Evolutionary conservation across 2,888 invertebrate species (phyloP).

Genomic region (Phortica okadai): DNA sequence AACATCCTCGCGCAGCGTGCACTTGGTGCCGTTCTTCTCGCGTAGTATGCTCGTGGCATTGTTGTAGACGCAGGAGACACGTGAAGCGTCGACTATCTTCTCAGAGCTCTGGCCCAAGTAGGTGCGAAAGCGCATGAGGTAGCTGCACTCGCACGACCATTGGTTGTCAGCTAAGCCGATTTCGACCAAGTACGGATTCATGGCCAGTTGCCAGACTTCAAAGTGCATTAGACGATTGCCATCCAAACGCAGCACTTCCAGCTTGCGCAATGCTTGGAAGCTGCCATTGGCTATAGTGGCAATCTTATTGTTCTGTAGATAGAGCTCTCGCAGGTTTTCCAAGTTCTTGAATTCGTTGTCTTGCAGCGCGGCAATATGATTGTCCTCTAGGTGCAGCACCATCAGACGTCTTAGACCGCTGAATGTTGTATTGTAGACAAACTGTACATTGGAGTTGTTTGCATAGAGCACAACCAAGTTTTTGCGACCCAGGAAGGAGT

Average conservation of each 20-base stretch:
- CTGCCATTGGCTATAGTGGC: conserved; percentile 90
- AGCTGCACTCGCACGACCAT: conserved; percentile 94
- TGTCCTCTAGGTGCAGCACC: conserved; percentile 91
- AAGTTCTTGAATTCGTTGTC: conserved; percentile 90
- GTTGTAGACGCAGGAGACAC: conserved; percentile 86
- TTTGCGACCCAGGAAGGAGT: conserved; percentile 94
- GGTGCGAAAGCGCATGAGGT: conserved; percentile 86
- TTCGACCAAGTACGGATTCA: conserved; percentile 91
- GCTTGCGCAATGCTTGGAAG: conserved; percentile 86
- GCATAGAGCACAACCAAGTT: conserved; percentile 91
- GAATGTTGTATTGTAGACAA: conserved; percentile 92
- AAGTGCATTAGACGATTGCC: conserved; percentile 89
- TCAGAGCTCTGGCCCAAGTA: conserved; percentile 88
- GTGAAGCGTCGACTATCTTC: conserved; percentile 87
- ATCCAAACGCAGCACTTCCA: conserved; percentile 90
- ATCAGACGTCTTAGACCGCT: conserved; percentile 88
- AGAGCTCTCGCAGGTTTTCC: conserved; percentile 89
- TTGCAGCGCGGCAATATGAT: conserved; percentile 86
- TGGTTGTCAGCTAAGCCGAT: conserved; percentile 89
- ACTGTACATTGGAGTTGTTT: conserved; percentile 91
- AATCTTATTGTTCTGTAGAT: conserved; percentile 91
- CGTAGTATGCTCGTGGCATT: conserved; percentile 85
- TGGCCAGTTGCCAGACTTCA: conserved; percentile 89
- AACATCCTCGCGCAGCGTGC: conserved; percentile 84
- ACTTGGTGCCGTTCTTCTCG: conserved; percentile 88